phyloP scores from a whole-genome alignment of 1,140 invertebrate genomes.

The Temnothorax curvispinosus region DNA sequence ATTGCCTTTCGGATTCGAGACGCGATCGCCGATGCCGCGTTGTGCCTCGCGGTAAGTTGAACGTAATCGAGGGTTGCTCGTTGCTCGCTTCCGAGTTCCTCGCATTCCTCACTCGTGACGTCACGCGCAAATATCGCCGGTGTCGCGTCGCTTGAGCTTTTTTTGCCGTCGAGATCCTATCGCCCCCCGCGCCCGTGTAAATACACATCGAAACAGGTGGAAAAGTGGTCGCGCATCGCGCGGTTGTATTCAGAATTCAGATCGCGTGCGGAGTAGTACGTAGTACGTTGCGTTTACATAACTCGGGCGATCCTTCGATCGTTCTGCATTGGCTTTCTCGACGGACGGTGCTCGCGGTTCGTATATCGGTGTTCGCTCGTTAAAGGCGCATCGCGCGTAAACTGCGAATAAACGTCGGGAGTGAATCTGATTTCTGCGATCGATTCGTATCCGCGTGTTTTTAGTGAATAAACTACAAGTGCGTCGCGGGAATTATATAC shows the following conservation, averaged over 20 bases:
- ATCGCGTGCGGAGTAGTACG: not conserved
- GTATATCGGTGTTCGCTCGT: not conserved
- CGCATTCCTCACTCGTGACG: not conserved
- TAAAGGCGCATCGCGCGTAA: not conserved
- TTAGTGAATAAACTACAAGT: not conserved
- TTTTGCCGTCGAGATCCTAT: not conserved
- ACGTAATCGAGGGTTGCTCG: not conserved
- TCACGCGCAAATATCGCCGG: not conserved
- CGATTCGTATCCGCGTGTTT: not conserved
- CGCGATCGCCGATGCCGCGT: not conserved
- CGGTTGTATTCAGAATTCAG: not conserved
- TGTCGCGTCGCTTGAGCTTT: not conserved
- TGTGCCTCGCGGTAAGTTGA: not conserved
- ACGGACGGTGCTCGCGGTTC: not conserved
- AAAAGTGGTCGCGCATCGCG: not conserved
- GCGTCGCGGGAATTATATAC: not conserved
- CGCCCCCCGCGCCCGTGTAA: not conserved
- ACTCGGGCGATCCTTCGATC: not conserved
- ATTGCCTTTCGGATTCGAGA: not conserved
- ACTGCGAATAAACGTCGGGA: not conserved
- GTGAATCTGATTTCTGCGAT: not conserved
- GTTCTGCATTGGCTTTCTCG: no score
- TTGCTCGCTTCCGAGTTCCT: not conserved
- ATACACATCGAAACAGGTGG: not conserved
- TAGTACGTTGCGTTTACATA: not conserved